Conservation (phyloP, 2,113 vertebrate species). For the Trichechus manatus region DNA sequence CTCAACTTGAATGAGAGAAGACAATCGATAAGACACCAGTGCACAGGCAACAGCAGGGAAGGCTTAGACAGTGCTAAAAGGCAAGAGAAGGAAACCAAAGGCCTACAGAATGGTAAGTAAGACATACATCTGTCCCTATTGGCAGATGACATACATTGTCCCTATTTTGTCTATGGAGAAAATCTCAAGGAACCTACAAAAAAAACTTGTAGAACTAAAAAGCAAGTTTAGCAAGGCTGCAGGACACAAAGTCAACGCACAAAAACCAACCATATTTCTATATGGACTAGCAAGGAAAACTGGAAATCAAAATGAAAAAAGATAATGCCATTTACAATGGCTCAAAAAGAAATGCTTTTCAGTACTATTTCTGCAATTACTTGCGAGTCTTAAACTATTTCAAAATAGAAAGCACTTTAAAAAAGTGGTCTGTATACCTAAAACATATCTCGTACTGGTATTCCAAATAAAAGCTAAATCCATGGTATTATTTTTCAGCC, state of each 20-base stretch:
- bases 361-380: neutral
- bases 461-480: neutral
- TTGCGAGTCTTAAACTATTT: neutral
- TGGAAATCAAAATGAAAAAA: neutral
- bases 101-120: neutral
- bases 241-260: neutral
- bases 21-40: neutral
- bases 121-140: neutral
- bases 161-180: neutral
- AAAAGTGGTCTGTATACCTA: neutral
- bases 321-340: neutral
- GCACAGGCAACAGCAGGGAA: neutral
- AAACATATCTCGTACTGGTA: neutral
- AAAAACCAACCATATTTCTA: neutral
- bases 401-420: neutral
- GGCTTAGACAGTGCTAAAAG: neutral
- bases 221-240: neutral
- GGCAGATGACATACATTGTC: neutral
- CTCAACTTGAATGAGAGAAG: neutral
- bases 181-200: neutral
- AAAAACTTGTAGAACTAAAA: neutral
- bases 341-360: neutral
- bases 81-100: neutral
- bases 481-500: neutral
- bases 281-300: neutral